phyloP scores from a whole-genome alignment of 2,797 vertebrate genomes.

The Rousettus madagascariensis region DNA sequence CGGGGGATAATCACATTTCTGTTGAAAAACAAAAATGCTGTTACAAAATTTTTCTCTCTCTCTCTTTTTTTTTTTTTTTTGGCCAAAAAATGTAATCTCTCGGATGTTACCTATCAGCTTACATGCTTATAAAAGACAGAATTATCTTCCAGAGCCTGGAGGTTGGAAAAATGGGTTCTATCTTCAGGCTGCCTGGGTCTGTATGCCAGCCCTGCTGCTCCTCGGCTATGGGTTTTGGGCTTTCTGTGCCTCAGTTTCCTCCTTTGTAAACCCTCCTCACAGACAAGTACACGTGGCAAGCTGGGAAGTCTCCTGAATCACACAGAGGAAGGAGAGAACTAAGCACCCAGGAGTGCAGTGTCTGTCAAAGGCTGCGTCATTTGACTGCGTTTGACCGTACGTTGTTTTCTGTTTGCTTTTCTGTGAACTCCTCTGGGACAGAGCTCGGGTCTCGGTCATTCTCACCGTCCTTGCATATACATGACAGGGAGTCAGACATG shows the following conservation, averaged over 20 bases:
- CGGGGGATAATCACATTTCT: neutral
- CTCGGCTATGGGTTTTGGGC: neutral
- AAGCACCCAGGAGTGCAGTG: too few relatives aligned
- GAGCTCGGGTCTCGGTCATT: neutral
- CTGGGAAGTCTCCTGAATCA: neutral
- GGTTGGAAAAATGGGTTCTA: neutral
- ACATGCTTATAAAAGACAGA: neutral
- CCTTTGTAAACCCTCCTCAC: neutral
- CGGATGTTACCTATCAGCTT: neutral
- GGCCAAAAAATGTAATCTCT: neutral
- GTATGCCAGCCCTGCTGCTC: neutral
- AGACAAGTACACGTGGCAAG: accelerated
- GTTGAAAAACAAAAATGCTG: neutral
- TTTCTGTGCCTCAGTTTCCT: neutral
- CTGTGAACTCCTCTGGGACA: neutral
- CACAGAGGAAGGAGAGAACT: too few relatives aligned
- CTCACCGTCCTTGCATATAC: neutral
- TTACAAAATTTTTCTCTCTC: neutral
- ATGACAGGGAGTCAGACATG: neutral
- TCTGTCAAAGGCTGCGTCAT: neutral
- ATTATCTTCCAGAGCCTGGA: neutral
- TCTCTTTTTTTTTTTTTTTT: neutral
- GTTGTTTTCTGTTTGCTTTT: neutral
- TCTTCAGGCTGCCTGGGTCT: too few relatives aligned
- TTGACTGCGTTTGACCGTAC: neutral